Conservation (phyloP, 2,888 invertebrate species). For the Erannis defoliaria region DNA sequence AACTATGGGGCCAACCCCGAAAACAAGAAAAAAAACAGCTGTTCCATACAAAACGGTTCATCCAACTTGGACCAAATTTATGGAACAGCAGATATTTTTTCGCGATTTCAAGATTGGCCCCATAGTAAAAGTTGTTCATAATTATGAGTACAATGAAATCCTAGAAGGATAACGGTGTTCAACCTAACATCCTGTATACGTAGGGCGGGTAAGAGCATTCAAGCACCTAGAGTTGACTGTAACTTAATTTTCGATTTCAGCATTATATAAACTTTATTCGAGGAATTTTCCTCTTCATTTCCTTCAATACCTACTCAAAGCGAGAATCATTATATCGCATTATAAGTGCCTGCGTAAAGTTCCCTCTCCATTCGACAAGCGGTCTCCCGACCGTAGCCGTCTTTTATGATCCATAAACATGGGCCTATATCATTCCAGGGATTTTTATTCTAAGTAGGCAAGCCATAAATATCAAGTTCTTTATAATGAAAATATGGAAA, state of each 20-base stretch:
- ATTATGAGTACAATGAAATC: no score
- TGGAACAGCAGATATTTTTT: no score
- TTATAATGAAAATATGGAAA: slow-evolving; percentile 59
- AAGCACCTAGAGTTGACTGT: slow-evolving; percentile 12
- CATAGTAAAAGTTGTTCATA: no score
- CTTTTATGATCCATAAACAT: slow-evolving; percentile 66
- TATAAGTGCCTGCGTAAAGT: slow-evolving; percentile 56
- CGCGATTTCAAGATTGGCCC: no score
- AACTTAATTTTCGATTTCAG: slow-evolving; percentile 24
- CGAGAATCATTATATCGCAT: slow-evolving; percentile 55
- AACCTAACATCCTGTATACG: no score
- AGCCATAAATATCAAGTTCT: slow-evolving; percentile 58
- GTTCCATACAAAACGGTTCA: no score
- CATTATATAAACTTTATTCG: slow-evolving; percentile 28
- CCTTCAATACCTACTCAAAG: slow-evolving; percentile 50
- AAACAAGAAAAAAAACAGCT: no score
- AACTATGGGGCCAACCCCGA: no score
- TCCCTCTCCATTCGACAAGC: slow-evolving; percentile 52
- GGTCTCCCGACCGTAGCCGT: slow-evolving; percentile 48
- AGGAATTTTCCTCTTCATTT: slow-evolving; percentile 39
- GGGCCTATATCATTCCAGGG: slow-evolving; percentile 56
- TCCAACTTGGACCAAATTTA: no score
- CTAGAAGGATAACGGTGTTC: no score
- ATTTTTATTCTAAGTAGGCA: slow-evolving; percentile 61
- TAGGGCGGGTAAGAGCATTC: slow-evolving; percentile 13